phyloP scores from a whole-genome alignment of 1,140 invertebrate species.

The Chironomus striatipennis region DNA sequence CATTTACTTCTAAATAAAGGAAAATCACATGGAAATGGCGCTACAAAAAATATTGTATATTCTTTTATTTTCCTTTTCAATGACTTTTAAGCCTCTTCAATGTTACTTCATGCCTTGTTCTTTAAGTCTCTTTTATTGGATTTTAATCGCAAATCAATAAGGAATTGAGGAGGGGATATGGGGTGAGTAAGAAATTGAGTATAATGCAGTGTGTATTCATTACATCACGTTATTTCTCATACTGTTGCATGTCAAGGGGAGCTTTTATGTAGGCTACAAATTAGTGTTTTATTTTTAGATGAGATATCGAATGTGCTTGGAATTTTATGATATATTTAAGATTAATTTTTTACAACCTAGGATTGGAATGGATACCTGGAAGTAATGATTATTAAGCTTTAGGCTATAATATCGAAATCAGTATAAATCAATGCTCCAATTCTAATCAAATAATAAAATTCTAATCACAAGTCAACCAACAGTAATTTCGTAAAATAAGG shows the following conservation, averaged over 20 bases:
- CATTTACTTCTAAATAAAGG: background rate
- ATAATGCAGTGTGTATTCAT: background rate
- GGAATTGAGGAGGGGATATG: background rate
- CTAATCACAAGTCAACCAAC: too few species aligned
- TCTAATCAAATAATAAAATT: too few species aligned
- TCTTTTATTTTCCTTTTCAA: background rate
- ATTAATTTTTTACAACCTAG: too few species aligned
- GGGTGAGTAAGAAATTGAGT: background rate
- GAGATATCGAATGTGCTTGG: too few species aligned
- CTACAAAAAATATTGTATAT: background rate
- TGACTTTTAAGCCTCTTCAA: background rate
- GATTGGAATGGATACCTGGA: too few species aligned
- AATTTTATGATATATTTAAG: too few species aligned
- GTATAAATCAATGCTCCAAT: too few species aligned
- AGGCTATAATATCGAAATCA: too few species aligned
- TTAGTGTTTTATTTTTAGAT: too few species aligned
- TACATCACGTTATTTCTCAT: background rate
- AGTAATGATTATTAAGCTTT: too few species aligned
- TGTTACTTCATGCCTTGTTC: too few species aligned
- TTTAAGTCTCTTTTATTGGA: background rate
- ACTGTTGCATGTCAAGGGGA: background rate
- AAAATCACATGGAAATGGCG: slow-evolving; percentile 11
- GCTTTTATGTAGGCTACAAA: background rate
- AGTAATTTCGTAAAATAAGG: too few species aligned
- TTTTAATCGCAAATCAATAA: slow-evolving; percentile 9